A percentile compares a stretch with the other conserved stretches of the same genome.
Conservation (phyloP, 2,888 invertebrate species). For the Acronicta alni region DNA sequence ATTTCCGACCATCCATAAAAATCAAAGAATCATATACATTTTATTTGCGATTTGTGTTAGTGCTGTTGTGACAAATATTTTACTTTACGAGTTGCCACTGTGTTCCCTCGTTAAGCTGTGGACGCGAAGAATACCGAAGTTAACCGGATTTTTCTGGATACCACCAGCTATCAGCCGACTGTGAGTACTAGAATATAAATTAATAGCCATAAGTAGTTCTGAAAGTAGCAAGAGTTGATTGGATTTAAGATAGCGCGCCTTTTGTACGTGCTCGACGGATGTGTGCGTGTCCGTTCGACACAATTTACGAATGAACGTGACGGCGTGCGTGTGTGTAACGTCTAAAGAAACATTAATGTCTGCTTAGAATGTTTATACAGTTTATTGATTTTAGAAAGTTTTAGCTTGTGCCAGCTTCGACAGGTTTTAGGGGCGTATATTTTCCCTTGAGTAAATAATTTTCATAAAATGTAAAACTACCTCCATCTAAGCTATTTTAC, state of each 20-base stretch:
- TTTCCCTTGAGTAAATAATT: constrained; percentile 51
- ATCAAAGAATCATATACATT: constrained; percentile 46
- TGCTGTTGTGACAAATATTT: constrained; percentile 59
- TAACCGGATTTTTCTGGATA: constrained; percentile 74
- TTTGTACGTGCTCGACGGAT: constrained; percentile 33
- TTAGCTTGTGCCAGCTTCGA: constrained; percentile 55
- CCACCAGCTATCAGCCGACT: constrained; percentile 64
- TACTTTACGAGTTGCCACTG: constrained; percentile 37
- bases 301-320: constrained; percentile 51
- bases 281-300: constrained; percentile 48
- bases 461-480: constrained; percentile 29
- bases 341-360: constrained; percentile 68
- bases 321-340: constrained; percentile 40
- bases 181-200: constrained; percentile 70
- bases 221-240: constrained; percentile 31
- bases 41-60: constrained; percentile 52
- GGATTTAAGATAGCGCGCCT: constrained; percentile 43
- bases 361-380: constrained; percentile 69
- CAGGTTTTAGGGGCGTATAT: constrained; percentile 48
- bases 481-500: constrained; percentile 26
- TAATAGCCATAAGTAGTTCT: constrained; percentile 29
- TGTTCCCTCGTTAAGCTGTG: constrained; percentile 50
- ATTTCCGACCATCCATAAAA: constrained; percentile 47
- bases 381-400: constrained; percentile 76
- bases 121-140: constrained; percentile 42